Evolutionary conservation across 2,888 invertebrate genomes (phyloP).

Genomic region (Cylloceria caligata): DNA sequence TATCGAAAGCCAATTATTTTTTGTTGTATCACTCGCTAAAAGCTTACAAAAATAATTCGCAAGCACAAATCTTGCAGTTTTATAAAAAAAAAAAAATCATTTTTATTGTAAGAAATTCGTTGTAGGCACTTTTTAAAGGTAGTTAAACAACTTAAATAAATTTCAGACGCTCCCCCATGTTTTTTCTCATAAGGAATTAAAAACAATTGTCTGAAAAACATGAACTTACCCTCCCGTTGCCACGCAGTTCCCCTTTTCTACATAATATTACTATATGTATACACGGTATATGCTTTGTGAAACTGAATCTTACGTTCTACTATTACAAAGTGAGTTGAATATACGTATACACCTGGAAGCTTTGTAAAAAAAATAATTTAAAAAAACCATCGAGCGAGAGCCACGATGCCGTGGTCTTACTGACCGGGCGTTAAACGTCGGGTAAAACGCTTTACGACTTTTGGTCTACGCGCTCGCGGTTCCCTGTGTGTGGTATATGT

Average conservation of each 20-base stretch:
- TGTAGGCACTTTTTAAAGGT: background rate
- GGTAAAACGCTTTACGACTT: constrained; percentile 67
- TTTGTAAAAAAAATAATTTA: constrained; percentile 65
- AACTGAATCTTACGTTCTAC: background rate
- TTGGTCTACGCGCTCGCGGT: constrained; percentile 16
- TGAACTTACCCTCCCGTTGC: background rate
- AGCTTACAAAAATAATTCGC: background rate
- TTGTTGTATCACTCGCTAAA: background rate
- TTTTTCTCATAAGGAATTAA: background rate
- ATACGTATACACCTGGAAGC: constrained; percentile 34
- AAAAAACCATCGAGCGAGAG: background rate
- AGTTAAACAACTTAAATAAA: background rate
- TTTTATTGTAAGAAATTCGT: too few relatives aligned
- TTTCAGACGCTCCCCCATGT: background rate
- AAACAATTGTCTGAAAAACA: background rate
- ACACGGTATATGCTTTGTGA: background rate
- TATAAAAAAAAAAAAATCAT: too few relatives aligned
- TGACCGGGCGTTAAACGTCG: constrained; percentile 67
- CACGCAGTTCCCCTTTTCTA: background rate
- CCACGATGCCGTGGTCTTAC: constrained; percentile 42
- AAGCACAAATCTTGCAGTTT: background rate
- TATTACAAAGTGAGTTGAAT: constrained; percentile 17
- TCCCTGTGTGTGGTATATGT: background rate
- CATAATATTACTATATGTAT: background rate
- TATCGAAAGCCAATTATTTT: background rate